phyloP scores from a whole-genome alignment of 2,797 vertebrate genomes.

The Varecia variegata region DNA sequence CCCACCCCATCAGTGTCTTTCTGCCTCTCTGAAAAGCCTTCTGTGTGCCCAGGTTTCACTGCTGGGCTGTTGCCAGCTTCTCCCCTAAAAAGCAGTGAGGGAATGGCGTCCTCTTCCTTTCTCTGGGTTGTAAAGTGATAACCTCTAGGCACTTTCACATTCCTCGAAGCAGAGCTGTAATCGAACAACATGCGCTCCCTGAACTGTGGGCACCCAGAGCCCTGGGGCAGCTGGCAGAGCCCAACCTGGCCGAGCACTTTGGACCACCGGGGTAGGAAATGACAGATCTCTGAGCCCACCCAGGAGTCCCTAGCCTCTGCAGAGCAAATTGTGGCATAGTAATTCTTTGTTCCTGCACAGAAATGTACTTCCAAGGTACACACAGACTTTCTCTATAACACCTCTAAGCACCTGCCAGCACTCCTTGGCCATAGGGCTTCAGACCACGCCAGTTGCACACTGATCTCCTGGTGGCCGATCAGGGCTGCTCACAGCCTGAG shows the following conservation, averaged over 20 bases:
- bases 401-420: background rate
- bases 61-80: conserved; percentile 7
- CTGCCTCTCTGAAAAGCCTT: conserved; percentile 18
- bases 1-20: background rate
- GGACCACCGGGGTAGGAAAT: conserved; percentile 52
- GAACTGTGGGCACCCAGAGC: background rate
- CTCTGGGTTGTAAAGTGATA: conserved; percentile 43
- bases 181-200: conserved; percentile 12
- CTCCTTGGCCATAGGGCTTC: background rate
- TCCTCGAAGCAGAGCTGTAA: conserved; percentile 48
- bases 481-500: background rate
- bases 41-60: conserved; percentile 26
- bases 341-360: conserved; percentile 51
- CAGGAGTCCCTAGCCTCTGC: background rate
- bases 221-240: background rate
- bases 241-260: conserved; percentile 9
- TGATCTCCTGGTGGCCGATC: background rate
- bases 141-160: conserved; percentile 60
- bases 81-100: background rate
- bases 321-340: background rate
- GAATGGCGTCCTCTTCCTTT: conserved; percentile 11
- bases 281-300: background rate
- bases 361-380: background rate
- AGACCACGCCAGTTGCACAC: too few relatives aligned
- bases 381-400: background rate